Base-by-base conservation (phyloP, 2,797 vertebrate species). In the Chrysocyon brachyurus region DNA sequence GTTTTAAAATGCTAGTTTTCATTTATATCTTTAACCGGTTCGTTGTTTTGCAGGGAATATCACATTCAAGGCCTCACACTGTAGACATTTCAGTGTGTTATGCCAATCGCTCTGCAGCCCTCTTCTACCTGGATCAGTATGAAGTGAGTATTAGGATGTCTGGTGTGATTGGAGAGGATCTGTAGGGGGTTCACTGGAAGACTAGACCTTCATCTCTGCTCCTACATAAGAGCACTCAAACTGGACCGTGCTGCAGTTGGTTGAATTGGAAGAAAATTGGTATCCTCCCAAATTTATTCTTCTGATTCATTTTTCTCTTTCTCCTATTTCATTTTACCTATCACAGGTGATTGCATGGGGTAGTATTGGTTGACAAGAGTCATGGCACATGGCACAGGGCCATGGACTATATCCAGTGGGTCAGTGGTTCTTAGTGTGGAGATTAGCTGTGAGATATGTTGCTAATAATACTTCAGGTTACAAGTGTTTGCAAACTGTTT, bases 71-170 rank as follows among this genome's bases (percentile, higher is more conserved):
- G 54, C 98, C 96, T 46, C 96, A 98, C 96, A 99, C 99, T 3
- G 99, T 99, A 26, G 99, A 99, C 97, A 98, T 99, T 82, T 98
- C 99, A 6, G 26, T 99, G 97, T 99, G 99, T 98, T 99, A 99
- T 0, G 99, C 99, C 98, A 99, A 99, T 98, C 99, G 99, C 95
- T 99, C 99, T 0, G 99, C 99, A 0, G 99, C 99, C 6, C 99
- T 99, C 75, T 99, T 99, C 98, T 99, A 99, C 97, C 99, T 99
- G 96, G 98, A 98, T 36, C 98, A 91, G 68, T 99, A 99, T 90
- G 98, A 99, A 98, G 99, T 99, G 94, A 99, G 99, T 24, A 70
- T 61, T 16, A 15, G 31, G 56, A 24, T 63, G n/a, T 19, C 54
- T 70, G 31, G 4, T 46, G 22, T 84, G 84, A 6, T 24, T n/a